Conservation (phyloP, 2,888 invertebrate genomes). For the Chloromyia formosa region DNA sequence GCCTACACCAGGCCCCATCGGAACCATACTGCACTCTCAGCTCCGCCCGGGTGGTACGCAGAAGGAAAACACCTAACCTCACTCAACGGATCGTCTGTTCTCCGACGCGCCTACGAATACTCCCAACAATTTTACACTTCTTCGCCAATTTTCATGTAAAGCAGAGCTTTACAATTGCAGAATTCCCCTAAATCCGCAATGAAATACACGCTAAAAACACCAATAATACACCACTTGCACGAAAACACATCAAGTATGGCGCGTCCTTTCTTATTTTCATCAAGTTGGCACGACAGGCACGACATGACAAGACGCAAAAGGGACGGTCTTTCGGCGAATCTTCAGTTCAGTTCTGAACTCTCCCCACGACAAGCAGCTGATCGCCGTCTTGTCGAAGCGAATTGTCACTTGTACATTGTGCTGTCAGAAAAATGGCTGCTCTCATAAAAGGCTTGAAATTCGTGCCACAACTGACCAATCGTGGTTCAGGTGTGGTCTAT, state of each 20-base stretch:
- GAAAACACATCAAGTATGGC: conserved; percentile 41
- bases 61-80: conserved; percentile 44
- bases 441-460: conserved; percentile 58
- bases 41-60: background rate
- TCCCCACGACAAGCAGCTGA: conserved; percentile 10
- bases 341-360: background rate
- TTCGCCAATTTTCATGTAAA: too few relatives aligned
- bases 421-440: conserved; percentile 55
- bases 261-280: conserved; percentile 30
- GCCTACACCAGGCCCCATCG: conserved; percentile 74
- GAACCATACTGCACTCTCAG: conserved; percentile 69
- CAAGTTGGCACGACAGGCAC: conserved; percentile 10
- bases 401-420: background rate
- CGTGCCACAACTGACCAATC: conserved; percentile 55
- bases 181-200: too few relatives aligned
- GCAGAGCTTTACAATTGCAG: too few relatives aligned
- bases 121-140: too few relatives aligned
- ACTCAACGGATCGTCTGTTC: background rate
- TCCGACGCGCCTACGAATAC: background rate
- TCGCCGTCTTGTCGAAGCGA: background rate
- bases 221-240: background rate
- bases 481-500: conserved; percentile 54
- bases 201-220: background rate
- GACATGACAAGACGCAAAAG: too few relatives aligned
- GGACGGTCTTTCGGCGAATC: too few relatives aligned